Evolutionary conservation across 1,140 invertebrate species (phyloP), one percentile per base, ranked within the genome.

Genomic region (Ephestia elutella): DNA sequence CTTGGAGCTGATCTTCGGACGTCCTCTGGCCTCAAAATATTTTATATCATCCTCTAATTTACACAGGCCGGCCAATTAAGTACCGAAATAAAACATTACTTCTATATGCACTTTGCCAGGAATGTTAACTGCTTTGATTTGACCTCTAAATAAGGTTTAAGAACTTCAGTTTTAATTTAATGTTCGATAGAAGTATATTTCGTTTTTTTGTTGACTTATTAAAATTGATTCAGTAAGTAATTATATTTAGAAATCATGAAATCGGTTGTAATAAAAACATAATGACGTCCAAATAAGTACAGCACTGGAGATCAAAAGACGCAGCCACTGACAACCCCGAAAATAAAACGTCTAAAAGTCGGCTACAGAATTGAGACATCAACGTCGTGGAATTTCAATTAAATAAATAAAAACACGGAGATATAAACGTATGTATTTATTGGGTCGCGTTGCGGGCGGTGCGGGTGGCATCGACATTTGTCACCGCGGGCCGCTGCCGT

Each of bases 391-490:
- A 65, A 75, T 71, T 44, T 73, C 55, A 73, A 74, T 72, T 59
- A 73, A 69, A 72, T 68, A 73, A 77, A 74, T 64, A 70, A 73
- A 70, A 74, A 68, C 61, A 63, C 56, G 67, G 58, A 61, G 60
- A 73, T 73, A 75, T 72, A 80, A 76, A 73, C 65, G 44, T 68
- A 56, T 57, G 71, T 75, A 78, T 78, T 80, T 79, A 75, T 81
- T 78, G 73, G 73, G 66, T 59, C 62, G 72, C 66, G 63, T 57
- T 76, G 78, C 74, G 71, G 75, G 64, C 66, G 54, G 38, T 8
- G 75, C 81, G 81, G 81, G 83, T 86, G 83, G 83, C 70, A 78
- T 78, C 70, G 73, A 73, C 80, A 80, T 86, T 86, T 81, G 78
- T 86, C 81, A 84, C 70, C 56, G 68, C 44, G 56, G 73, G 65